Percentiles rank a stretch among this genome's conserved stretches.
Evolutionary conservation across 2,797 vertebrate genomes (phyloP).

Genomic region (Echeneis naucrates): DNA sequence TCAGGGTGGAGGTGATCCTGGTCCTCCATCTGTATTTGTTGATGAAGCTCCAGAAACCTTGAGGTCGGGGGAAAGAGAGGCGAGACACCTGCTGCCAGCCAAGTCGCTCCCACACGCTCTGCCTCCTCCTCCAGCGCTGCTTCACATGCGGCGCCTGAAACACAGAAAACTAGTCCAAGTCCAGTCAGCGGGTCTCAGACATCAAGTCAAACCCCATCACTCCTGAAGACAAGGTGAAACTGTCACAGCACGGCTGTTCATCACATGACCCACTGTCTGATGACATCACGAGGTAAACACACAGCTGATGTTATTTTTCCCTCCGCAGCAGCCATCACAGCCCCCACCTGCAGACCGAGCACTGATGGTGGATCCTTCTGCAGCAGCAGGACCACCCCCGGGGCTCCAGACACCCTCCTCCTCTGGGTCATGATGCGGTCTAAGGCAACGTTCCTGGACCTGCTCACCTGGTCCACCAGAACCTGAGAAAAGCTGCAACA

Average conservation of each 20-base stretch:
- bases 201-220: too few species aligned
- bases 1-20: not conserved
- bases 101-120: slow-evolving; percentile 85
- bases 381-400: not conserved
- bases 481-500: slow-evolving; percentile 52
- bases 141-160: not conserved
- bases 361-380: rapidly evolving
- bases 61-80: rapidly evolving
- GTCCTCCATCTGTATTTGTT: slow-evolving; percentile 57
- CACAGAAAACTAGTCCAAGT: not conserved
- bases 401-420: rapidly evolving
- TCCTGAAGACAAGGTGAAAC: too few species aligned
- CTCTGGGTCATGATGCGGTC: not conserved
- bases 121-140: slow-evolving; percentile 76
- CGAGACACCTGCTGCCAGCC: slow-evolving; percentile 9
- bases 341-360: slow-evolving; percentile 36
- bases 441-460: not conserved
- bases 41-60: slow-evolving; percentile 68
- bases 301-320: too few species aligned
- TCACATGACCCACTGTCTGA: too few species aligned
- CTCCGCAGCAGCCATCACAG: too few species aligned
- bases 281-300: too few species aligned
- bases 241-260: too few species aligned
- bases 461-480: slow-evolving; percentile 22
- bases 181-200: too few species aligned